These are phyloP conservation scores for Proteles cristata DNA, from an alignment of 2,113 vertebrate species.

Conservation along the genomic window DNA sequence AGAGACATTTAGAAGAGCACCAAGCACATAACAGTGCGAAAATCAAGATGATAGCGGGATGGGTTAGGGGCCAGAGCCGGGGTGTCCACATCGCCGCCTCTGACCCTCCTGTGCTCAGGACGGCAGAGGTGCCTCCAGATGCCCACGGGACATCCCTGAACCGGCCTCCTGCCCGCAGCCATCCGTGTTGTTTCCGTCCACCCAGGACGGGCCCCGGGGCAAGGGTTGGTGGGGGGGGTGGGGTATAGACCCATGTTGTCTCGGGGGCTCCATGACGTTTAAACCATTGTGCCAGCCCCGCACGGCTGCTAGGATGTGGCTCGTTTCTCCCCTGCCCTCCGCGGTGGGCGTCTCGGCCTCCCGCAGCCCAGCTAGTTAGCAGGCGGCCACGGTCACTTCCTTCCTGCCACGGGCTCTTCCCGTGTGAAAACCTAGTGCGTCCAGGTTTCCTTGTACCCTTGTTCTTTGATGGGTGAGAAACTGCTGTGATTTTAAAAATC, in stretches of 20 bases:
- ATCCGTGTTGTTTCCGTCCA: background rate
- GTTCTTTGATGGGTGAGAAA: background rate
- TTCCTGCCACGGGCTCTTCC: background rate
- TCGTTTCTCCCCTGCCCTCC: background rate
- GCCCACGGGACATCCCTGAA: background rate
- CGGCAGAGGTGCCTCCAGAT: background rate
- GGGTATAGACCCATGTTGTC: background rate
- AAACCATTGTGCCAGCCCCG: accelerated
- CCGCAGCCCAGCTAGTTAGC: background rate
- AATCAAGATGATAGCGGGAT: background rate
- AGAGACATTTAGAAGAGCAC: background rate
- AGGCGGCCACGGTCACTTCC: background rate
- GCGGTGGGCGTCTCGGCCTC: background rate
- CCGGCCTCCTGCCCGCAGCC: background rate
- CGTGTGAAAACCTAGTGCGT: background rate
- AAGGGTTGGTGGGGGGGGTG: background rate
- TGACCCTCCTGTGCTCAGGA: background rate
- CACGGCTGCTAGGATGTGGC: background rate
- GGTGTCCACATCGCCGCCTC: background rate
- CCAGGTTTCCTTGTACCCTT: background rate
- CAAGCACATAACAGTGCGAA: background rate
- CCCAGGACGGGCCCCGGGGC: background rate
- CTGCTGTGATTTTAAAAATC: background rate
- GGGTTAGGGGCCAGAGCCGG: background rate
- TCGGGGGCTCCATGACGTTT: background rate